Conservation (phyloP, 53 echinoderm and acorn worm species). For the Crossaster papposus region DNA sequence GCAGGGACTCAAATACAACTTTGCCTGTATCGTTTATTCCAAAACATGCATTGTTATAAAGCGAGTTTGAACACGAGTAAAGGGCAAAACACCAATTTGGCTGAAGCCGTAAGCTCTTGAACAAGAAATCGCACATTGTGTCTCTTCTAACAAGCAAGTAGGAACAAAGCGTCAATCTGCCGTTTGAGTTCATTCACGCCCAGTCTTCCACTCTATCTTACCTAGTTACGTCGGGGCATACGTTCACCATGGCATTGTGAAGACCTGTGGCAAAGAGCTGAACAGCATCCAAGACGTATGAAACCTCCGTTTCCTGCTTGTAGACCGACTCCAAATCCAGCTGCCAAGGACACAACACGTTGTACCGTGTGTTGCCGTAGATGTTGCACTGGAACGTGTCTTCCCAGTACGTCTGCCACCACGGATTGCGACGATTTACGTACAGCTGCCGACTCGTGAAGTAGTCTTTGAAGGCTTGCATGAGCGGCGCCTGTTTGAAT, state of each 20-base stretch:
- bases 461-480: conserved; percentile 64
- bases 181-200: too few species aligned
- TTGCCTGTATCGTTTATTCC: too few species aligned
- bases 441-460: conserved; percentile 58
- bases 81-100: too few species aligned
- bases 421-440: conserved; percentile 79
- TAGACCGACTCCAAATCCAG: conserved; percentile 46
- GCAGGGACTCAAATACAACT: too few species aligned
- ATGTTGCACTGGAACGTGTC: conserved; percentile 81
- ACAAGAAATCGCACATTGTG: too few species aligned
- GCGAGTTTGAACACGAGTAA: too few species aligned
- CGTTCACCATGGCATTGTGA: conserved; percentile 65
- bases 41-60: too few species aligned
- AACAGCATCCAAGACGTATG: conserved; percentile 81
- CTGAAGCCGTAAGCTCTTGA: too few species aligned
- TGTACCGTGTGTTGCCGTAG: conserved; percentile 54
- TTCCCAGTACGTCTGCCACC: conserved; percentile 79
- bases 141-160: too few species aligned
- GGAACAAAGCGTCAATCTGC: too few species aligned
- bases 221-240: conserved; percentile 70
- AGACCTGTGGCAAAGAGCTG: conserved; percentile 74
- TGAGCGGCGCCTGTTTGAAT: conserved; percentile 45
- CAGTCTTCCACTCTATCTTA: conserved; percentile 44
- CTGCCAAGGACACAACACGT: conserved; percentile 34
- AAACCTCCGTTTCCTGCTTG: conserved; percentile 70